A percentile compares a stretch with the other conserved stretches of the same genome.
Conservation (phyloP, 2,113 vertebrate genomes). For the Corythornis madagascariensis region DNA sequence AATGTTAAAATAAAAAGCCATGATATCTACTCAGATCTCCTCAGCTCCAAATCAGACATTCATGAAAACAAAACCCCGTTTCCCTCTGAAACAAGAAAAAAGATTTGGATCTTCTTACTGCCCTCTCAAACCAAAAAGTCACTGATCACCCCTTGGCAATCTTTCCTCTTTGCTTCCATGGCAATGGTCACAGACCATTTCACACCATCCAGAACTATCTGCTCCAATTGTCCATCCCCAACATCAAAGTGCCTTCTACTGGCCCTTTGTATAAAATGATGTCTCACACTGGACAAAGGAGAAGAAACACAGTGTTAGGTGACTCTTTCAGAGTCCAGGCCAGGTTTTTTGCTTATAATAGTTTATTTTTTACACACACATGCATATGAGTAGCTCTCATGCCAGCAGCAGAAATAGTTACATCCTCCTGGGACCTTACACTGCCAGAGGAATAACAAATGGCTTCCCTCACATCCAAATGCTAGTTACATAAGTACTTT, state of each 20-base stretch:
- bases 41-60: neutral
- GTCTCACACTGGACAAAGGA: neutral
- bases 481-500: neutral
- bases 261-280: neutral
- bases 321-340: neutral
- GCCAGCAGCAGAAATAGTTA: neutral
- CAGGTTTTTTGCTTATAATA: neutral
- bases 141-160: neutral
- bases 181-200: neutral
- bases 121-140: neutral
- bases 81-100: neutral
- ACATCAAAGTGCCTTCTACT: neutral
- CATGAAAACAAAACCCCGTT: neutral
- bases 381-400: neutral
- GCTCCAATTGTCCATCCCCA: neutral
- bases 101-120: neutral
- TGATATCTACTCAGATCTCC: neutral
- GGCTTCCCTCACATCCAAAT: neutral
- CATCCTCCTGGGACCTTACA: neutral
- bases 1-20: neutral
- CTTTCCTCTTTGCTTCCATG: neutral
- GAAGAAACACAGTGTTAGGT: too few species aligned
- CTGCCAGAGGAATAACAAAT: neutral
- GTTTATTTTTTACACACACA: fast-evolving
- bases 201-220: neutral